These are phyloP conservation scores for Eurois occulta DNA, from an alignment of 2,888 invertebrate species.

Conservation along the genomic window DNA sequence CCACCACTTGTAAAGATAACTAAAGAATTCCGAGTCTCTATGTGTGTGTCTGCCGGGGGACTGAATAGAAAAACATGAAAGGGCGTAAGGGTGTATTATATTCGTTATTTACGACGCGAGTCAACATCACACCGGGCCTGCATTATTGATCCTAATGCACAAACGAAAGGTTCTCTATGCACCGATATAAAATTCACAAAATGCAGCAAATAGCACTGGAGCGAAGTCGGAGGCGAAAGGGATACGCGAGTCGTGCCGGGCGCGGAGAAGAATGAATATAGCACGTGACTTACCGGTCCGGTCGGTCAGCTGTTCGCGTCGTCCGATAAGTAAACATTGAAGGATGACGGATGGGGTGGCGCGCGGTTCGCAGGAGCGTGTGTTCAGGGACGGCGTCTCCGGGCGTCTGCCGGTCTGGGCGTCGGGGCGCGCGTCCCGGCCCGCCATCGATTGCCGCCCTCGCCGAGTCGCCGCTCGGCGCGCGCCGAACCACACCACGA, in stretches of 20 bases:
- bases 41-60: conserved; percentile 78
- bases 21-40: conserved; percentile 81
- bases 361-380: conserved; percentile 82
- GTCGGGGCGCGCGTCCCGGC: conserved; percentile 90
- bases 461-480: conserved; percentile 87
- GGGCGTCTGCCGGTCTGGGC: conserved; percentile 91
- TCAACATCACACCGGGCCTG: conserved; percentile 80
- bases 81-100: conserved; percentile 87
- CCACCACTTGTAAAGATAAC: conserved; percentile 87
- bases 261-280: conserved; percentile 73
- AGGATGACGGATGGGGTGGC: conserved; percentile 83
- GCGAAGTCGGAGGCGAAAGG: conserved; percentile 53
- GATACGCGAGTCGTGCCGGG: conserved; percentile 61
- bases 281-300: conserved; percentile 90
- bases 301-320: conserved; percentile 89
- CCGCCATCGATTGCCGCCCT: conserved; percentile 90
- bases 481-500: conserved; percentile 85
- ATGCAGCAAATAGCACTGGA: conserved; percentile 64
- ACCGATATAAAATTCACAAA: conserved; percentile 77
- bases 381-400: conserved; percentile 87
- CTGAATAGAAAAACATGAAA: conserved; percentile 84
- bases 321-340: conserved; percentile 89
- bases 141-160: conserved; percentile 83
- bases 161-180: conserved; percentile 76
- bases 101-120: conserved; percentile 85